Evolutionary conservation across 1,140 invertebrate species (phyloP), one percentile per base, ranked within the genome.

Genomic region (Linepithema humile): DNA sequence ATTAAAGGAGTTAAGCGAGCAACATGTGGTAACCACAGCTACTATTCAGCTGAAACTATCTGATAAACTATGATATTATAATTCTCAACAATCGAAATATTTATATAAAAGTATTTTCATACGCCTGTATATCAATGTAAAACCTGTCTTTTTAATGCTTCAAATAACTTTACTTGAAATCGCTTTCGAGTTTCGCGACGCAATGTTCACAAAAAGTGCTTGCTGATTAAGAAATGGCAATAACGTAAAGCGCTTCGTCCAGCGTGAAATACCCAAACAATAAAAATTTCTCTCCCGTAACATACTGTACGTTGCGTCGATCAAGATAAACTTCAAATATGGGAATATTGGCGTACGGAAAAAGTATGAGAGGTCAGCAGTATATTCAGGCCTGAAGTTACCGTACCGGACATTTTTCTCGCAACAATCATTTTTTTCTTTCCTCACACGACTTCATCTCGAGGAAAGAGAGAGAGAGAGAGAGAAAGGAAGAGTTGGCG

Each of bases 341-440:
- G 72, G 77, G 84, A 64, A 85, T 70, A 80, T 70, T 80, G 64
- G n/a, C 48, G 23, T 59, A 20, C 26, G 23, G 32, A 55, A 48
- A 0, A 1, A 43, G 65, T 32, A 29, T 32, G 35, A 48, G 78
- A 82, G 83, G 53, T 88, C 72, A 78, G 50, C 75, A 67, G 83
- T 85, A 80, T 74, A 88, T 88, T 65, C 73, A 83, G 70, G 57
- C 43, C 29, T 17, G 17, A 70, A 88, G 72, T 88, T 88, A 85
- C 72, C 73, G 73, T 48, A 53, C 32, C 57, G n/a, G 29, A 73
- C 82, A 85, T 87, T 87, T 84, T 85, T 87, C 82, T 83, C 74
- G 45, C 60, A 82, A 62, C 62, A 57, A 83, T 90, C 80, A 17
- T 82, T 83, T 57, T 72, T 69, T 67, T 72, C 38, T 32, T 32